Conservation (phyloP, 2,888 invertebrate species). For the Lasioglossum morio region DNA sequence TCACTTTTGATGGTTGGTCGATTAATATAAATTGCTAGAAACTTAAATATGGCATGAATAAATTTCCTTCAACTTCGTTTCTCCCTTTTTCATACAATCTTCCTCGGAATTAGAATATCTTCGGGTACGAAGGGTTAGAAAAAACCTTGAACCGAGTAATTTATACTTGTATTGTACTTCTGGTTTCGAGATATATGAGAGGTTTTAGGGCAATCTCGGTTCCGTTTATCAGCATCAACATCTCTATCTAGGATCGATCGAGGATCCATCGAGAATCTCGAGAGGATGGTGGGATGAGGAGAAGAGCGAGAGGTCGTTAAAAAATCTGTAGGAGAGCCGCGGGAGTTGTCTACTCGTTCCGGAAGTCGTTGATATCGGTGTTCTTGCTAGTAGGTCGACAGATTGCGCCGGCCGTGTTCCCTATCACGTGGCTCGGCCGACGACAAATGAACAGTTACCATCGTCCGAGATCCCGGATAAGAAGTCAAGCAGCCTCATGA, state of each 20-base stretch:
- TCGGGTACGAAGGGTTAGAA: not conserved
- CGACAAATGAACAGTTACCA: constrained; percentile 75
- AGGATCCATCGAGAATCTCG: constrained; percentile 1
- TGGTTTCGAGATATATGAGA: not conserved
- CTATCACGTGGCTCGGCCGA: constrained; percentile 48
- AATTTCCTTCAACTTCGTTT: too few species aligned
- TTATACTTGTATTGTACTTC: not conserved
- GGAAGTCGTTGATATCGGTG: constrained; percentile 68
- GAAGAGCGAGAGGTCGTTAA: constrained; percentile 3
- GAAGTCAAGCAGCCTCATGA: constrained; percentile 60
- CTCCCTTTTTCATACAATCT: too few species aligned
- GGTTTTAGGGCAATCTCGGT: not conserved
- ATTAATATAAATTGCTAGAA: too few species aligned
- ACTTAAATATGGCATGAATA: too few species aligned
- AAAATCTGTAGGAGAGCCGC: constrained; percentile 14
- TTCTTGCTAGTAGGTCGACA: constrained; percentile 65
- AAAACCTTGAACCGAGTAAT: not conserved
- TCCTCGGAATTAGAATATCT: too few species aligned
- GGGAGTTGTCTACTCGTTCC: constrained; percentile 42
- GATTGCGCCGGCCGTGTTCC: constrained; percentile 53
- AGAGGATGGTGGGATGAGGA: constrained; percentile 1
- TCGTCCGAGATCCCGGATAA: constrained; percentile 72
- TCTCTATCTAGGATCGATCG: not conserved
- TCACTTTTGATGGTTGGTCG: too few species aligned
- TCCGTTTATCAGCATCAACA: not conserved